Evolutionary conservation across 2,113 vertebrate genomes (phyloP).

Genomic region (Pachyramphus minor): DNA sequence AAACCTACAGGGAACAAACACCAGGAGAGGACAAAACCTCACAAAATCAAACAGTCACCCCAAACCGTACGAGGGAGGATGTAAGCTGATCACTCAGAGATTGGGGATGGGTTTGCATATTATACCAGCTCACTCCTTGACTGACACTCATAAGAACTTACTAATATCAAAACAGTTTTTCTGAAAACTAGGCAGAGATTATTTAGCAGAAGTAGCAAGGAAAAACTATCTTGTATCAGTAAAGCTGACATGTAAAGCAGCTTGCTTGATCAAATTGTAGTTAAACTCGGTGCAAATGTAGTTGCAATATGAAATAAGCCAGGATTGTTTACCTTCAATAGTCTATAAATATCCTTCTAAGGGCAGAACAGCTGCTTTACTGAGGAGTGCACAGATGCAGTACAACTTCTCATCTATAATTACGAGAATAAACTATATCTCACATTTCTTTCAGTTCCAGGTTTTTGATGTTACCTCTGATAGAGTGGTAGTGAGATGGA

Average conservation of each 20-base stretch:
- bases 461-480: not conserved
- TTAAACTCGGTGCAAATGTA: constrained; percentile 7
- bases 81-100: constrained; percentile 30
- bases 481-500: not conserved
- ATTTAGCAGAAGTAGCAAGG: constrained; percentile 15
- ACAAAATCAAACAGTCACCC: constrained; percentile 40
- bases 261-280: constrained; percentile 30
- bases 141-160: constrained; percentile 43
- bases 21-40: not conserved
- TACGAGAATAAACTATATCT: not conserved
- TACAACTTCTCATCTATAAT: not conserved
- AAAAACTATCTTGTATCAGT: constrained; percentile 16
- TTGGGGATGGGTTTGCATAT: constrained; percentile 9
- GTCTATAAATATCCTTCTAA: constrained; percentile 51
- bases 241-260: constrained; percentile 25
- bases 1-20: constrained; percentile 58
- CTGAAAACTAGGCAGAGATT: constrained; percentile 48
- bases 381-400: not conserved
- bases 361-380: constrained; percentile 64
- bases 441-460: not conserved
- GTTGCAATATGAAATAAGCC: constrained; percentile 27
- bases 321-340: constrained; percentile 53
- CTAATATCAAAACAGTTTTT: constrained; percentile 33
- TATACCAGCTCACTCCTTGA: constrained; percentile 1
- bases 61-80: not conserved